These are phyloP conservation scores for Eilema sororculum DNA, from an alignment of 2,888 invertebrate species.

Conservation along the genomic window DNA sequence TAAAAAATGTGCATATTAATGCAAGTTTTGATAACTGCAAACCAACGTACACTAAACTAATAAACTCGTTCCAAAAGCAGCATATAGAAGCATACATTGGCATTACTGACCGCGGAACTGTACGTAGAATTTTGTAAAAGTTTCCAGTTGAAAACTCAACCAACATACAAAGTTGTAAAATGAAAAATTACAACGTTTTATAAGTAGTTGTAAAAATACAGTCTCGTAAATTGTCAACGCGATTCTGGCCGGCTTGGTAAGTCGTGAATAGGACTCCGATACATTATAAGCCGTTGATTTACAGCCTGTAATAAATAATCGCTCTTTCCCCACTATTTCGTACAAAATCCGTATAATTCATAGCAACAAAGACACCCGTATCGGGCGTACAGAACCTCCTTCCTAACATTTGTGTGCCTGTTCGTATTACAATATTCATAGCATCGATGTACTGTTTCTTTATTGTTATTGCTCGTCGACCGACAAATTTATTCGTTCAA, in stretches of 20 bases:
- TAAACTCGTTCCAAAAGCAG: slow-evolving; percentile 6
- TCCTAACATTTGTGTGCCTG: slow-evolving; percentile 35
- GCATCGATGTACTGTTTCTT: slow-evolving; percentile 42
- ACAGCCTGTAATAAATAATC: slow-evolving; percentile 72
- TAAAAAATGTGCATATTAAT: background rate
- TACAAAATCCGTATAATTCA: slow-evolving; percentile 69
- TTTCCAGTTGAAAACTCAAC: slow-evolving; percentile 23
- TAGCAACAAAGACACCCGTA: slow-evolving; percentile 65
- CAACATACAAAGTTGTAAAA: slow-evolving; percentile 36
- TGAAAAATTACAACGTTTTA: slow-evolving; percentile 43
- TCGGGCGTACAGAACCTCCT: slow-evolving; percentile 35
- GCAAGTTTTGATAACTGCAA: background rate
- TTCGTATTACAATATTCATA: slow-evolving; percentile 51
- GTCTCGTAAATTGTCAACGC: slow-evolving; percentile 56
- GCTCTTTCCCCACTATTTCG: slow-evolving; percentile 65
- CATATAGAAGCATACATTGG: background rate
- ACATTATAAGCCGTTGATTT: slow-evolving; percentile 76
- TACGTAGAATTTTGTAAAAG: slow-evolving; percentile 16
- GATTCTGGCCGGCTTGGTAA: slow-evolving; percentile 43
- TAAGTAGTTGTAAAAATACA: slow-evolving; percentile 58
- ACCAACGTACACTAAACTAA: slow-evolving; percentile 11
- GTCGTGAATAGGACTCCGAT: slow-evolving; percentile 59
- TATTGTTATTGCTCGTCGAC: slow-evolving; percentile 51
- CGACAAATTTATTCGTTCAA: slow-evolving; percentile 38
- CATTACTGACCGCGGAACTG: background rate